Evolutionary conservation across 2,113 vertebrate species (phyloP).

Genomic region (Pachypanchax playfairii): DNA sequence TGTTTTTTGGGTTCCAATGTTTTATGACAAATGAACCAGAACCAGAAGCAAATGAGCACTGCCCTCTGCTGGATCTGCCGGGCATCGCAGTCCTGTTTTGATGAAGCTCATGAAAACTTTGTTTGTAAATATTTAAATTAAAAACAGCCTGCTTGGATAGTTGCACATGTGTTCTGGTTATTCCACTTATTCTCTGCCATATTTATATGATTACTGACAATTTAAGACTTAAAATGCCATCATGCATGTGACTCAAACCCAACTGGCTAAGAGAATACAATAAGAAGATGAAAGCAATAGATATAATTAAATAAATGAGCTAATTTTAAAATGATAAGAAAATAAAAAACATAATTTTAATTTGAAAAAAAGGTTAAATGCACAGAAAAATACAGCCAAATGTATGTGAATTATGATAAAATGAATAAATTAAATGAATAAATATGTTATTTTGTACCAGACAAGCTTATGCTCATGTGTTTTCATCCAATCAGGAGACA

Average conservation of each 20-base stretch:
- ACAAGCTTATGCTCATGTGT: not conserved
- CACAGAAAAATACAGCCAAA: too few species aligned
- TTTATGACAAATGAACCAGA: not conserved
- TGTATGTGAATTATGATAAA: too few species aligned
- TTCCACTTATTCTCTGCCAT: not conserved
- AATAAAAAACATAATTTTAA: too few species aligned
- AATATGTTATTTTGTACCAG: not conserved
- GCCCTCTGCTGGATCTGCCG: conserved; percentile 57
- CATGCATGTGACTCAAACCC: not conserved
- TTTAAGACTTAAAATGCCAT: not conserved
- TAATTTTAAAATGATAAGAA: not conserved
- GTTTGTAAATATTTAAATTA: not conserved
- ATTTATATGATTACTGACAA: not conserved
- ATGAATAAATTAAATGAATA: too few species aligned
- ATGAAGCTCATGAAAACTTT: not conserved
- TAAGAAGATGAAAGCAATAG: not conserved
- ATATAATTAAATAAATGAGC: not conserved
- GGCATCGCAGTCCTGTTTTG: not conserved
- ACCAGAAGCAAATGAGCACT: conserved; percentile 40
- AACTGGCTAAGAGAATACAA: not conserved
- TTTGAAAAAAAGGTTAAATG: too few species aligned
- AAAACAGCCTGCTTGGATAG: not conserved
- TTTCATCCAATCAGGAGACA: conserved; percentile 86
- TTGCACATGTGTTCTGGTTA: not conserved
- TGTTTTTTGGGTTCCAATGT: not conserved